These are phyloP conservation scores for Drosophila pseudoananassae DNA, from an alignment of 1,140 invertebrate genomes.

Conservation along the genomic window DNA sequence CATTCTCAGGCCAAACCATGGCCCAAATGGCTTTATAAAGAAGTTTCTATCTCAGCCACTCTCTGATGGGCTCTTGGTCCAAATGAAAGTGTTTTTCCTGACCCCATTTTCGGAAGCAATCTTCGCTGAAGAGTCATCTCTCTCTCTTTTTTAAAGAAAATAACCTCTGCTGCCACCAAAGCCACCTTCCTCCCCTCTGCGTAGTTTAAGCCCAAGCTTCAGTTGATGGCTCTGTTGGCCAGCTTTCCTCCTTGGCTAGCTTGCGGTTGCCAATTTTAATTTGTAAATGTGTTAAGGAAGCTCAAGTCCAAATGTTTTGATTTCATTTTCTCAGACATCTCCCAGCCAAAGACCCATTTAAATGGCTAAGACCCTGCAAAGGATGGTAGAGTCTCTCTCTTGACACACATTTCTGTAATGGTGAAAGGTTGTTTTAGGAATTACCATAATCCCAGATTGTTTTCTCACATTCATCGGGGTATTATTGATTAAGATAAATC, in stretches of 20 bases:
- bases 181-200: constrained; percentile 8
- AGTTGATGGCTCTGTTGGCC: constrained; percentile 33
- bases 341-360: neutral
- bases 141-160: neutral
- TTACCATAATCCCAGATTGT: constrained; percentile 41
- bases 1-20: constrained; percentile 36
- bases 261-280: constrained; percentile 40
- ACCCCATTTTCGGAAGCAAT: constrained; percentile 33
- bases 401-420: constrained; percentile 14
- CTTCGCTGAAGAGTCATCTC: constrained; percentile 13
- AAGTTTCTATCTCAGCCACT: constrained; percentile 26
- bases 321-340: constrained; percentile 34
- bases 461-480: constrained; percentile 36
- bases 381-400: constrained; percentile 10
- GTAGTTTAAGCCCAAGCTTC: constrained; percentile 24
- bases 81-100: constrained; percentile 56
- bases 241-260: neutral
- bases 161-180: constrained; percentile 1
- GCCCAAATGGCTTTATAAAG: constrained; percentile 38
- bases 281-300: constrained; percentile 39
- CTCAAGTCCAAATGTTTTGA: constrained; percentile 35
- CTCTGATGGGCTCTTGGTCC: constrained; percentile 1
- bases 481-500: constrained; percentile 35
- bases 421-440: constrained; percentile 32
- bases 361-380: neutral